These are phyloP conservation scores for Leptobrachium leishanense DNA, from an alignment of 2,113 vertebrate species.

Conservation along the genomic window DNA sequence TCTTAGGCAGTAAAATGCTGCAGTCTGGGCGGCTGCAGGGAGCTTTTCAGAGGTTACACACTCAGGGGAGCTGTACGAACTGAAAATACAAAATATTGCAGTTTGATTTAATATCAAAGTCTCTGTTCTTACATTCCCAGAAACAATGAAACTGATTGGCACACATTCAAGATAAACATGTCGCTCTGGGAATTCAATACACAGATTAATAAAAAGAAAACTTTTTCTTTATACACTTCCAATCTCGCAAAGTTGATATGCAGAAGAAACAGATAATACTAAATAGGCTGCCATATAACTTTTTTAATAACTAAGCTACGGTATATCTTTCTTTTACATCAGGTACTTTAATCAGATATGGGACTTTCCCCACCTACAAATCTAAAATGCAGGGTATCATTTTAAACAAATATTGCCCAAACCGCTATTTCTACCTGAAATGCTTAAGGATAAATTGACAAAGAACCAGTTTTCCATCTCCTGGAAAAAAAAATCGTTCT, in stretches of 20 bases:
- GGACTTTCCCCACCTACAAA: neutral
- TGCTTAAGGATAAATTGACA: neutral
- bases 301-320: neutral
- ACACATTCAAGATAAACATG: constrained; percentile 18
- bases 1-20: neutral
- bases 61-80: constrained; percentile 10
- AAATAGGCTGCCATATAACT: neutral
- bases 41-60: neutral
- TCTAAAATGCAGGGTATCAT: neutral
- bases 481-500: constrained; percentile 9
- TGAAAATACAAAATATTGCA: constrained; percentile 21
- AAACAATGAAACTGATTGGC: constrained; percentile 16
- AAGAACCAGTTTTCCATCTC: neutral
- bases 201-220: constrained; percentile 38
- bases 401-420: constrained; percentile 1
- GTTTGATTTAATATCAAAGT: constrained; percentile 32
- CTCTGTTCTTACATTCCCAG: neutral
- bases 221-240: neutral
- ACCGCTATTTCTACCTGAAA: neutral
- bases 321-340: neutral
- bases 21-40: neutral
- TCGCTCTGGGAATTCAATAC: constrained; percentile 37
- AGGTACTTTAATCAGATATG: constrained; percentile 1
- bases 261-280: neutral
- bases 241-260: neutral